phyloP scores from a whole-genome alignment of 2,113 vertebrate genomes.

The Heterotis niloticus region DNA sequence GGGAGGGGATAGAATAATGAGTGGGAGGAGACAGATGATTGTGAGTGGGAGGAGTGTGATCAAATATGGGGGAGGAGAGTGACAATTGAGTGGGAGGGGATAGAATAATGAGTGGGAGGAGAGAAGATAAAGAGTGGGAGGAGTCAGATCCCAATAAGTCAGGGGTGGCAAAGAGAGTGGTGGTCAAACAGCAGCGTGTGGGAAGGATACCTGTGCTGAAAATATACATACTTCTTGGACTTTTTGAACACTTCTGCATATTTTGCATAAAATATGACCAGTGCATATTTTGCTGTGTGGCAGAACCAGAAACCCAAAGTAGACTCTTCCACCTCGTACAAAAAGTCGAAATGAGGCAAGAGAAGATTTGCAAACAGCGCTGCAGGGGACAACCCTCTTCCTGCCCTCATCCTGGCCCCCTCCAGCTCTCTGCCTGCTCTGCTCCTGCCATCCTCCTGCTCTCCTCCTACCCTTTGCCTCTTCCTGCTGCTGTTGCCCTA shows the following conservation, averaged over 20 bases:
- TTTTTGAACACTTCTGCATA: too few species aligned
- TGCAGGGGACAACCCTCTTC: background rate
- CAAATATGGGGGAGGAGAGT: background rate
- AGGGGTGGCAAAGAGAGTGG: background rate
- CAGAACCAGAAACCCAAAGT: background rate
- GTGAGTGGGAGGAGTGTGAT: constrained; percentile 2
- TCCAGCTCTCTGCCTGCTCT: too few species aligned
- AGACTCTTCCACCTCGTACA: background rate
- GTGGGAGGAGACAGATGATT: background rate
- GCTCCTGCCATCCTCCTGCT: background rate
- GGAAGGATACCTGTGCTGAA: background rate
- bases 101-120: background rate
- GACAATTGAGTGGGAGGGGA: background rate
- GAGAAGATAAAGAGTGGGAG: constrained; percentile 13
- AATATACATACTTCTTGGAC: background rate
- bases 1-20: background rate
- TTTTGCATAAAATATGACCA: too few species aligned
- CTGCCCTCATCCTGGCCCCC: background rate
- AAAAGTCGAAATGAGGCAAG: background rate
- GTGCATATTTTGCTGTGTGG: background rate
- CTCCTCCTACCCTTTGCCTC: too few species aligned
- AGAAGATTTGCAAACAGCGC: background rate
- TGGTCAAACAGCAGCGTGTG: background rate
- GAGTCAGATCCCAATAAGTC: constrained; percentile 6
- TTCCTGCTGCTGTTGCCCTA: background rate